Evolutionary conservation across 2,113 vertebrate species (phyloP), one percentile per base, ranked within the genome.

Genomic region (Sorex araneus): DNA sequence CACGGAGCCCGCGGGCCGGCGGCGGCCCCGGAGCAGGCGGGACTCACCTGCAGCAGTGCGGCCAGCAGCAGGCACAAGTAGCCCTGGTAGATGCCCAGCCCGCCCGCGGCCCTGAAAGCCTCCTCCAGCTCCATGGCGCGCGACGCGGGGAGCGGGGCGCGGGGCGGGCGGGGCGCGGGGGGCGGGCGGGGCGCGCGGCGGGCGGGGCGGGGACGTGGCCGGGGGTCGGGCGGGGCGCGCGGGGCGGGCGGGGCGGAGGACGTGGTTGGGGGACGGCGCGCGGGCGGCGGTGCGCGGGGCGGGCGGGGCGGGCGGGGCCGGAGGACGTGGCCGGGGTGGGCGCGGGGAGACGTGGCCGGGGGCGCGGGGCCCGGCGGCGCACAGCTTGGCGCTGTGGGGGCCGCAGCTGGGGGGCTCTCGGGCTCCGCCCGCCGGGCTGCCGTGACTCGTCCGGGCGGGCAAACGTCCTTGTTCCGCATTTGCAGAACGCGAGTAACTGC

Each of bases 1-100:
- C 23, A 0, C 63, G 45, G 34, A 47, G 9, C 77, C 82, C 0
- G 3, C 1, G 28, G 28, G 63, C 21, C 19, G 40, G 40, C 40
- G 40, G 40, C 40, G 40, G 4, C 40, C 40, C 40, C 40, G 4
- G 40, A 3, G 40, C 40, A 7, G 40, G 40, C 1, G 36, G 73
- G 9, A 85, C 98, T 98, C 97, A 98, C 98, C 98, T 98, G 98
- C 79, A 98, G 97, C n/a, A 98, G 93, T 86, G 98, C 97, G 0
- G 97, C 98, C 91, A 98, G 94, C 93, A 98, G 95, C 92, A 98
- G 94, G 95, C 98, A 98, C 66, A 98, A 89, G 75, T 98, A 98
- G 77, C 98, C 94, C 97, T 98, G 98, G 76, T 98, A 98, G 47
- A 97, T 94, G 25, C 98, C 98, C 97, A 98, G 98, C 96, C 98